Evolutionary conservation across 2,113 vertebrate species (phyloP).

Genomic region (Chionis minor): DNA sequence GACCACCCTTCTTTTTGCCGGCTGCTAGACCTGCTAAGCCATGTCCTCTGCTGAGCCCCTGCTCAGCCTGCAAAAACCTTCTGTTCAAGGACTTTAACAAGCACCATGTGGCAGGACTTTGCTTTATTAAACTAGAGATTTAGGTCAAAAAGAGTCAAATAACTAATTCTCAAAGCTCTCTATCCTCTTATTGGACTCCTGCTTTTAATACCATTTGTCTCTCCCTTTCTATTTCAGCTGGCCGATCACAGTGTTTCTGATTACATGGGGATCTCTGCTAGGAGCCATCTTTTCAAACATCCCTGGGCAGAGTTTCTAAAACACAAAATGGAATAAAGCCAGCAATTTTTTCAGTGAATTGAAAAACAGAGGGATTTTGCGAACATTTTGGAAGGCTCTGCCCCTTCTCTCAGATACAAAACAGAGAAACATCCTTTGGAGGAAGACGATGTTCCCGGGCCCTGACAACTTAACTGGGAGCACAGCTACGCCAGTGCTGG

Average conservation of each 20-base stretch:
- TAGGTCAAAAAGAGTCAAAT: slow-evolving; percentile 52
- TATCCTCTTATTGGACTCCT: slow-evolving; percentile 51
- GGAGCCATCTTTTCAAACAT: not conserved
- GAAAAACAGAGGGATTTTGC: not conserved
- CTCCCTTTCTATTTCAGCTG: not conserved
- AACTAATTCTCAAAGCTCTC: slow-evolving; percentile 62
- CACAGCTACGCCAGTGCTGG: not conserved
- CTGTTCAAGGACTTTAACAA: not conserved
- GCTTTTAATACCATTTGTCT: slow-evolving; percentile 31
- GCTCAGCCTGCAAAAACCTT: not conserved
- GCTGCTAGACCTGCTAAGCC: not conserved
- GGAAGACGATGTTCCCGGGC: not conserved
- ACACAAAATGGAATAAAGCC: not conserved
- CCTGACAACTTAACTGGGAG: not conserved
- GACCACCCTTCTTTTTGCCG: not conserved
- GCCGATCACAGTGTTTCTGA: accelerated
- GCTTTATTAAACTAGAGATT: slow-evolving; percentile 61
- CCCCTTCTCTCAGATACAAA: not conserved
- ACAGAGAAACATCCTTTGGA: not conserved
- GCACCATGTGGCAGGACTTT: slow-evolving; percentile 30
- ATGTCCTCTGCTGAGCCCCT: not conserved
- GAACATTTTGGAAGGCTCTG: not conserved
- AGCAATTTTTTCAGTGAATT: not conserved
- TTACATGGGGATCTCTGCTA: not conserved
- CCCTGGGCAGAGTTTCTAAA: not conserved